Conservation (phyloP, 2,797 vertebrate species). For the Notoglanidium macrostoma region DNA sequence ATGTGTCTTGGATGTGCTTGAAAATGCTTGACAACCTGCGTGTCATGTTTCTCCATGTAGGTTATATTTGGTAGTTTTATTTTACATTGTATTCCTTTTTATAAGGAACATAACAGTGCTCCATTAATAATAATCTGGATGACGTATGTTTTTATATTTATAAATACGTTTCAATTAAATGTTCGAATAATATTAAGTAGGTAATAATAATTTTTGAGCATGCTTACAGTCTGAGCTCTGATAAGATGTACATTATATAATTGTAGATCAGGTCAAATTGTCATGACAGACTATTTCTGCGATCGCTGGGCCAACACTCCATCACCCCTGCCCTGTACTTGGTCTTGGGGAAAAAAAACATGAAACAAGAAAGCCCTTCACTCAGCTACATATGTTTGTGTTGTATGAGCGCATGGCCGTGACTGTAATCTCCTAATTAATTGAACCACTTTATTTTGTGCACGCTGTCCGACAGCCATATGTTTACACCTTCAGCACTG, state of each 20-base stretch:
- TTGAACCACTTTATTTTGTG: conserved; percentile 17
- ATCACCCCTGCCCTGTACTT: neutral
- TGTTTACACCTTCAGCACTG: conserved; percentile 13
- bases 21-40: neutral
- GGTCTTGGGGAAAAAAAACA: neutral
- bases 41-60: neutral
- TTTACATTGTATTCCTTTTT: neutral
- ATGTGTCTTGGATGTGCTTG: neutral
- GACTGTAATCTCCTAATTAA: conserved; percentile 26
- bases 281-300: neutral
- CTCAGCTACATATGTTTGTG: neutral
- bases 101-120: neutral
- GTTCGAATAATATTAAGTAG: neutral
- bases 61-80: neutral
- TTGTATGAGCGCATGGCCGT: neutral
- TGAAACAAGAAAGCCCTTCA: neutral
- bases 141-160: neutral
- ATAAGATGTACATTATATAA: neutral
- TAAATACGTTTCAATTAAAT: conserved; percentile 1
- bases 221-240: neutral
- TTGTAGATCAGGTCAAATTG: neutral
- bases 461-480: conserved; percentile 28
- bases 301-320: neutral
- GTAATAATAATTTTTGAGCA: neutral
- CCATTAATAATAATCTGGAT: neutral